Evolutionary conservation across 1,140 invertebrate genomes (phyloP), one percentile per base, ranked within the genome.

Genomic region (Parapsyche elsis): DNA sequence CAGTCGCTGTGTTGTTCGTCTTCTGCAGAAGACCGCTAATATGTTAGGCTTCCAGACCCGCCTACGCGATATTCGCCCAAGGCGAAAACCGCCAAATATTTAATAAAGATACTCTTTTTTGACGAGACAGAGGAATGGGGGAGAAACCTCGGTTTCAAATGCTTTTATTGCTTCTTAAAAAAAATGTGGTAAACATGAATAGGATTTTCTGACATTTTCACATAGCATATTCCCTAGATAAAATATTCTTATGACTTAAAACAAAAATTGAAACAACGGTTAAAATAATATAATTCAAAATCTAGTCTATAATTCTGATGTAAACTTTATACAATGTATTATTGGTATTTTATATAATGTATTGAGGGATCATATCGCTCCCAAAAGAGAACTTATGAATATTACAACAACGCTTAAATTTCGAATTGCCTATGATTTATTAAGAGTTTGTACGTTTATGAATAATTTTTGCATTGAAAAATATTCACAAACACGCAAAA

Each of bases 91-190:
- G 19, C 12, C 10, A 9, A 38, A 46, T 73, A 73, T 73, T 73
- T 73, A 46, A 73, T 73, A 73, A 73, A 73, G 30, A 46, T 73
- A 19, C n/a, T 73, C 23, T 23, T 46, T 16, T n/a, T 38, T 38
- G 24, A 67, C 21, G 59, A 16, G 21, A 21, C 9, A 61, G 16
- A 16, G 9, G 59, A 7, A 61, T 61, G 59, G 21, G n/a, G 21
- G 21, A 19, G 21, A 61, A 61, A 4, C 9, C 10, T 19, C 2
- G 2, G 1, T 16, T 0, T 21, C 1, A 61, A 61, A 21, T 61
- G 59, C 4, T 61, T 61, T 61, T 61, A 53, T 53, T 53, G 16
- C 49, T 12, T 53, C 16, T 14, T 16, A 16, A 53, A 53, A 7
- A 53, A 14, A 16, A 5, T 53, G 49, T 10, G 49, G 49, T 53